Evolutionary conservation across 2,797 vertebrate species (phyloP).

Genomic region (Dendrocincla fuliginosa): DNA sequence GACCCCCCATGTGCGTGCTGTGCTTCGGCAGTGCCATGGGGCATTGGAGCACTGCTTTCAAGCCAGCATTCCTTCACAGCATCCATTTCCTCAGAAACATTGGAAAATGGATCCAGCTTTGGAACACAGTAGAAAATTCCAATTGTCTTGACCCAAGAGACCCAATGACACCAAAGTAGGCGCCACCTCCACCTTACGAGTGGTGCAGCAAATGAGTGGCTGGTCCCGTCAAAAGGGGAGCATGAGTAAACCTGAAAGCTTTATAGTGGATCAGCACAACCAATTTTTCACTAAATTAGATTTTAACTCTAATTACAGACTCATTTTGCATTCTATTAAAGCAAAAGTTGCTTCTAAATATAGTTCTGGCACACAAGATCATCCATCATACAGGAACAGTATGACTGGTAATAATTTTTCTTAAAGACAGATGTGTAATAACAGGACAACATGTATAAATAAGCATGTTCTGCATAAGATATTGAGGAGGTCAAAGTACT

Average conservation of each 20-base stretch:
- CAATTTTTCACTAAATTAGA: background rate
- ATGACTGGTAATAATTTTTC: background rate
- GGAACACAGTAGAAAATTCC: too few relatives aligned
- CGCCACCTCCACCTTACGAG: background rate
- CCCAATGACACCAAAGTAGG: background rate
- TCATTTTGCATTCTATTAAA: background rate
- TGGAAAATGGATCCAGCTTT: too few relatives aligned
- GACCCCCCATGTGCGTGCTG: too few relatives aligned
- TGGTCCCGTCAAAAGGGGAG: background rate
- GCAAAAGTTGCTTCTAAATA: background rate
- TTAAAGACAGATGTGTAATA: background rate
- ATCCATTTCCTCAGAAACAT: too few relatives aligned
- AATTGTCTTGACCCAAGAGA: too few relatives aligned
- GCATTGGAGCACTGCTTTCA: too few relatives aligned
- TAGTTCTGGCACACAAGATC: background rate
- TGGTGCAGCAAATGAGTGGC: background rate
- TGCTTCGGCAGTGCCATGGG: too few relatives aligned
- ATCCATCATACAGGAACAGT: background rate
- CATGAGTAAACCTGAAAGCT: background rate
- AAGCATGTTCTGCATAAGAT: background rate
- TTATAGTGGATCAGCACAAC: background rate
- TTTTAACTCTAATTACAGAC: background rate
- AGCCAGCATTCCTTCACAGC: too few relatives aligned
- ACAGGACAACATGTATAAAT: background rate
- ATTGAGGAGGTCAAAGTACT: background rate